These are phyloP conservation scores for Phalloptychus januarius DNA, from an alignment of 2,797 vertebrate genomes.

Conservation along the genomic window DNA sequence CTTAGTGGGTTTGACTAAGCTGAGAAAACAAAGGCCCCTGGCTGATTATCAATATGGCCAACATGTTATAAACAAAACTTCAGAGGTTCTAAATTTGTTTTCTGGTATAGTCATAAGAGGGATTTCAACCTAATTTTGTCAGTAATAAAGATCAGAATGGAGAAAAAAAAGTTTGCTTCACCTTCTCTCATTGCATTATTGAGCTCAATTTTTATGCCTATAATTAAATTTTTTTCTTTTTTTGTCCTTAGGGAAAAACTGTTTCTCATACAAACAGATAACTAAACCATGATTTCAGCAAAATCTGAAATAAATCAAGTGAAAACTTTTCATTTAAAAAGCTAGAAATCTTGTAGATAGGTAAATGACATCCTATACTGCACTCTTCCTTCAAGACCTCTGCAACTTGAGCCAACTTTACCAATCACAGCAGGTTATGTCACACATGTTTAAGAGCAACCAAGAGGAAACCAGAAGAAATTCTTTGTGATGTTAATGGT, in stretches of 20 bases:
- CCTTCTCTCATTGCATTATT: conserved; percentile 33
- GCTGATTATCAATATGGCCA: conserved; percentile 36
- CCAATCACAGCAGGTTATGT: conserved; percentile 32
- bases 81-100: conserved; percentile 1
- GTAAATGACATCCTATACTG: conserved; percentile 36
- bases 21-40: conserved; percentile 50
- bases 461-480: conserved; percentile 33
- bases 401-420: conserved; percentile 39
- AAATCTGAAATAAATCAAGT: conserved; percentile 10
- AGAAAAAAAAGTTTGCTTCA: conserved; percentile 7
- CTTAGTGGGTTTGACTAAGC: conserved; percentile 31
- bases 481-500: conserved; percentile 42
- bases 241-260: background rate
- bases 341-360: conserved; percentile 15
- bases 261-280: background rate
- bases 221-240: background rate
- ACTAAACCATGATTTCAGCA: background rate
- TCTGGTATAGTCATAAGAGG: conserved; percentile 10
- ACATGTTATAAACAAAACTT: conserved; percentile 20
- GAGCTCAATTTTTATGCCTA: background rate
- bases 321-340: conserved; percentile 22
- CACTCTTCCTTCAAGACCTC: conserved; percentile 20
- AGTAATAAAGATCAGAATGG: conserved; percentile 1
- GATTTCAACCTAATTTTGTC: background rate
- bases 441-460: conserved; percentile 42